Conservation (phyloP, 1,140 invertebrate species). For the Physella acuta region DNA sequence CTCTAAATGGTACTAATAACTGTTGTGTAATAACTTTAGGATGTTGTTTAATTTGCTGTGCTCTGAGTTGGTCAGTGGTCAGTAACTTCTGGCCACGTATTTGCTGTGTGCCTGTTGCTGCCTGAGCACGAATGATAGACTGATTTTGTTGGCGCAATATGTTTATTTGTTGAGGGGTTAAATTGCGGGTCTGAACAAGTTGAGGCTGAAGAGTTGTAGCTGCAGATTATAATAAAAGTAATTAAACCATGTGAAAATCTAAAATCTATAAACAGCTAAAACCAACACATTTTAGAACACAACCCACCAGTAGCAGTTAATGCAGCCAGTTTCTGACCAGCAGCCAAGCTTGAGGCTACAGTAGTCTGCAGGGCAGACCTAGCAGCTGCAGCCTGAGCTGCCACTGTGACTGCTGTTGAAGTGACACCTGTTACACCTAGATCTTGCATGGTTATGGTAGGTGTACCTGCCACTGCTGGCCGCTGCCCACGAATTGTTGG, state of each 20-base stretch:
- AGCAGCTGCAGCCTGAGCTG: conserved; percentile 38
- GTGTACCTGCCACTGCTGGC: conserved; percentile 47
- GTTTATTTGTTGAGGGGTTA: conserved; percentile 46
- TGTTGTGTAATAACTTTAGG: conserved; percentile 31
- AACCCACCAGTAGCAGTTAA: conserved; percentile 30
- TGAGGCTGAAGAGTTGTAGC: conserved; percentile 38
- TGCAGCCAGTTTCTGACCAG: conserved; percentile 59
- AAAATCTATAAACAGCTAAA: conserved; percentile 1
- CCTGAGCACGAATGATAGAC: conserved; percentile 58
- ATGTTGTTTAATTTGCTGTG: conserved; percentile 32
- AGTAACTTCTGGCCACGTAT: conserved; percentile 38
- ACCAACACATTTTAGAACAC: too few relatives aligned
- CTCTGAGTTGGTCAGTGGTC: conserved; percentile 37
- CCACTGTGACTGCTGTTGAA: conserved; percentile 44
- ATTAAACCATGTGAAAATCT: not conserved
- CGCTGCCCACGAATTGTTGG: conserved; percentile 38
- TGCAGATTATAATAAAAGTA: not conserved
- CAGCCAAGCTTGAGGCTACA: conserved; percentile 60
- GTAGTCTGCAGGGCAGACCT: conserved; percentile 45
- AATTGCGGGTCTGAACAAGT: conserved; percentile 41
- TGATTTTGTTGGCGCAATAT: conserved; percentile 65
- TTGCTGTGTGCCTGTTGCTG: conserved; percentile 27
- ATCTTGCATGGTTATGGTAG: conserved; percentile 37
- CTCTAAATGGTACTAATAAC: conserved; percentile 35
- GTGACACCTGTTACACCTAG: conserved; percentile 29